A percentile compares a stretch with the other conserved stretches of the same genome.
Conservation (phyloP, 2,113 vertebrate genomes). For the Hippoglossus stenolepis region DNA sequence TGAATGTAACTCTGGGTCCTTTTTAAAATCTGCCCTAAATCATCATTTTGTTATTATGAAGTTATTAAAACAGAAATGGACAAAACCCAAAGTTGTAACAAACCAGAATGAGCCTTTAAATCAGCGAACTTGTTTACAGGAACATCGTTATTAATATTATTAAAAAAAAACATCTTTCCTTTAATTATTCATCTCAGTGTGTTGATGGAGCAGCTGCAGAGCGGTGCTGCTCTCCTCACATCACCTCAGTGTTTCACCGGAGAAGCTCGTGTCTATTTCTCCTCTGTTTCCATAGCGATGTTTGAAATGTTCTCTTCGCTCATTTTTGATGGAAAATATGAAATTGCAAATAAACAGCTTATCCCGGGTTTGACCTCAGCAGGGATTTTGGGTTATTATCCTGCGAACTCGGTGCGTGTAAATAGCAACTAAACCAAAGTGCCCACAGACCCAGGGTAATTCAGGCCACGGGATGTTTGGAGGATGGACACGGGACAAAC, state of each 20-base stretch:
- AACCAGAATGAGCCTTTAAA: neutral
- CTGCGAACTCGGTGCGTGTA: constrained; percentile 1
- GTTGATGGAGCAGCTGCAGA: constrained; percentile 14
- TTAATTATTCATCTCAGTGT: neutral
- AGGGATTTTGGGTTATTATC: constrained; percentile 15
- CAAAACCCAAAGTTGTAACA: too few relatives aligned
- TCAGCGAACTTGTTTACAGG: neutral
- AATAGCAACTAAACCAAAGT: constrained; percentile 17
- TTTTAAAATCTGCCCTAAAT: too few relatives aligned
- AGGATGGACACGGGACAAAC: neutral
- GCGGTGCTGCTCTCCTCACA: neutral
- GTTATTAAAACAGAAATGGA: too few relatives aligned
- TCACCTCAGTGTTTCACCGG: neutral
- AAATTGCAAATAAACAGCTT: constrained; percentile 19
- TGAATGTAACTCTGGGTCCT: too few relatives aligned
- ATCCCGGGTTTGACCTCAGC: constrained; percentile 39
- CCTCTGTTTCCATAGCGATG: constrained; percentile 51
- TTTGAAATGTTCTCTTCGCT: constrained; percentile 7
- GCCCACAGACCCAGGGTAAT: neutral
- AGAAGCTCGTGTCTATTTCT: constrained; percentile 10
- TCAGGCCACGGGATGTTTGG: neutral
- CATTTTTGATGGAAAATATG: constrained; percentile 1
- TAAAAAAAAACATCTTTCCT: too few relatives aligned
- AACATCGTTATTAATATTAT: neutral
- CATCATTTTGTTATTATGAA: too few relatives aligned